A percentile compares a stretch with the other conserved stretches of the same genome.
These are phyloP conservation scores for Phrixothrix hirtus DNA, from an alignment of 2,888 invertebrate genomes.

Conservation along the genomic window DNA sequence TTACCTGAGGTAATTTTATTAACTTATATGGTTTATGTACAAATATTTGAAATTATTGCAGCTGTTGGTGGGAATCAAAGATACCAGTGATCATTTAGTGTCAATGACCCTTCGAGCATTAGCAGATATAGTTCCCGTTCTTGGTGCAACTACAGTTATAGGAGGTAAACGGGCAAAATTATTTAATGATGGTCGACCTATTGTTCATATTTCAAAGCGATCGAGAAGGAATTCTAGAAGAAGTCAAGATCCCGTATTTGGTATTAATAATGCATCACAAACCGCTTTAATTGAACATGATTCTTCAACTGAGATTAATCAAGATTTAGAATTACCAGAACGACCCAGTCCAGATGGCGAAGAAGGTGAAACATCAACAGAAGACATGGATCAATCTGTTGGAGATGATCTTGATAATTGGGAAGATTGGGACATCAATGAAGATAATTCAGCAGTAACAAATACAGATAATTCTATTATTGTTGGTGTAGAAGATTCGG, in stretches of 20 bases:
- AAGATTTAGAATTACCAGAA: slow-evolving; percentile 64
- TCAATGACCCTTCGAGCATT: slow-evolving; percentile 78
- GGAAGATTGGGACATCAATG: slow-evolving; percentile 77
- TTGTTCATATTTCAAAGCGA: slow-evolving; percentile 34
- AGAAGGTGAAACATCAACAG: slow-evolving; percentile 64
- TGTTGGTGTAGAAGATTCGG: background rate
- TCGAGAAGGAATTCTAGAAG: slow-evolving; percentile 26
- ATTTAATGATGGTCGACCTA: slow-evolving; percentile 86
- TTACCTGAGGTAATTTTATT: slow-evolving; percentile 90
- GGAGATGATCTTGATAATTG: slow-evolving; percentile 72
- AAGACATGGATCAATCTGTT: slow-evolving; percentile 52
- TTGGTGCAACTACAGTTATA: slow-evolving; percentile 84
- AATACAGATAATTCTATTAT: background rate
- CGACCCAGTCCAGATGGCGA: slow-evolving; percentile 83
- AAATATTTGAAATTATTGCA: slow-evolving; percentile 51
- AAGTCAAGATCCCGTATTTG: slow-evolving; percentile 11
- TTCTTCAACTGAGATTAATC: slow-evolving; percentile 49
- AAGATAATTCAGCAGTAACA: slow-evolving; percentile 25
- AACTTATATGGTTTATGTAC: background rate
- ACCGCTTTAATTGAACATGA: slow-evolving; percentile 5
- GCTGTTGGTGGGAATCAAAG: slow-evolving; percentile 84
- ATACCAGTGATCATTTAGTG: slow-evolving; percentile 81
- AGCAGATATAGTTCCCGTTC: slow-evolving; percentile 81
- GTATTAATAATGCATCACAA: background rate
- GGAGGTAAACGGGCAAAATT: slow-evolving; percentile 79